A percentile compares a stretch with the other conserved stretches of the same genome.
Conservation (phyloP, 2,797 vertebrate genomes). For the Enteromius thamalakanensis region DNA sequence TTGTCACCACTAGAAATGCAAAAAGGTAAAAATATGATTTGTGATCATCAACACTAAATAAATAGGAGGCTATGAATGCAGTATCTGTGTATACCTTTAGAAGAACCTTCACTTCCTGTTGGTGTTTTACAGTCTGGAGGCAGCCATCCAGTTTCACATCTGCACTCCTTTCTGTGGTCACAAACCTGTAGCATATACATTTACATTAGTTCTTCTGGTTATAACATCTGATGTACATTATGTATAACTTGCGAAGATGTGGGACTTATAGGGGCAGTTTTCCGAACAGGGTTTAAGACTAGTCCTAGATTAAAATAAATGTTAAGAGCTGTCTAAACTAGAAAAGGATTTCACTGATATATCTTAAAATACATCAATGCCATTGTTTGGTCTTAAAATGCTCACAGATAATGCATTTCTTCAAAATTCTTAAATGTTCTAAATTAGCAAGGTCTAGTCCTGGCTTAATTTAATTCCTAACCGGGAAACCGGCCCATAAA, state of each 20-base stretch:
- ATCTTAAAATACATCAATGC: no score
- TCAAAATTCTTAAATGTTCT: no score
- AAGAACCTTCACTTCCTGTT: background rate
- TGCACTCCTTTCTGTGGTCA: constrained; percentile 78
- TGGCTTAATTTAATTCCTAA: no score
- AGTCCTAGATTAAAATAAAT: no score
- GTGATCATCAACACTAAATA: background rate
- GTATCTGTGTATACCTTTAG: constrained; percentile 58
- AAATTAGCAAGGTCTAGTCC: no score
- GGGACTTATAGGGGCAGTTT: background rate
- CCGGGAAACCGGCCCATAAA: background rate
- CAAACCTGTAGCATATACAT: constrained; percentile 71
- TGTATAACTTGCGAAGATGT: background rate
- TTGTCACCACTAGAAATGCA: constrained; percentile 22
- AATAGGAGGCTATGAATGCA: background rate
- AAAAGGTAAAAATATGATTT: background rate
- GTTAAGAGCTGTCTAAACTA: no score
- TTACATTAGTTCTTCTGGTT: background rate
- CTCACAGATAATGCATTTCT: no score
- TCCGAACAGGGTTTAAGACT: no score
- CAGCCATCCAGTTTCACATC: constrained; percentile 77
- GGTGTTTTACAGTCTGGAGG: constrained; percentile 65
- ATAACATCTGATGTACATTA: no score
- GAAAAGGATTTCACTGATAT: no score
- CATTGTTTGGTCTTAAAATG: no score